Evolutionary conservation across 2,888 invertebrate species (phyloP).

Genomic region (Micropterix aruncella): DNA sequence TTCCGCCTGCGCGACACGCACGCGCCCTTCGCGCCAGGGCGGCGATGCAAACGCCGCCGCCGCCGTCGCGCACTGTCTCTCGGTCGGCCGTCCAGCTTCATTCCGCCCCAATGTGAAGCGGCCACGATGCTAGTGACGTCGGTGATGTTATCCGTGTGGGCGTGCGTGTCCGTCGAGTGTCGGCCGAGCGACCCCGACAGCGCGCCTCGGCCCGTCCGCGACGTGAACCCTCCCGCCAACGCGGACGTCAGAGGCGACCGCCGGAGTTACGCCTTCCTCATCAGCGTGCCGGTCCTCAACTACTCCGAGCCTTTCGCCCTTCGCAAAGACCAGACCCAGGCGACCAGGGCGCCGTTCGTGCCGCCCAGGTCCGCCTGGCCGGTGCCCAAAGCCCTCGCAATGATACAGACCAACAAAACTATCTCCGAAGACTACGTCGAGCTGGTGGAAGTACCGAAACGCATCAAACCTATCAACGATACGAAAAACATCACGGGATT

Average conservation of each 20-base stretch:
- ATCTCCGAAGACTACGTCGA: background rate
- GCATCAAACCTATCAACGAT: background rate
- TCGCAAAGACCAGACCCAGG: background rate
- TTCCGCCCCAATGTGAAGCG: too few species aligned
- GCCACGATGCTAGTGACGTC: too few species aligned
- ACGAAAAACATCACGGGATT: background rate
- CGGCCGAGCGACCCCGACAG: too few species aligned
- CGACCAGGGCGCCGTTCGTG: background rate
- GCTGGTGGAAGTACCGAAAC: background rate
- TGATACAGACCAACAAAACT: background rate
- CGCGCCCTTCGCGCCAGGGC: too few species aligned
- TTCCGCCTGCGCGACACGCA: background rate
- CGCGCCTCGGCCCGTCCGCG: too few species aligned
- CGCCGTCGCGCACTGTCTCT: too few species aligned
- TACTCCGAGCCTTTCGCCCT: background rate
- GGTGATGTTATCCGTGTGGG: too few species aligned
- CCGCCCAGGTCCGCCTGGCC: background rate
- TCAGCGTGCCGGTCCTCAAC: background rate
- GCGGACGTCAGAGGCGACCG: background rate
- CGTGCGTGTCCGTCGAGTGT: background rate
- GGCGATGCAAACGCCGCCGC: too few species aligned
- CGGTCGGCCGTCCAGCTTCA: too few species aligned
- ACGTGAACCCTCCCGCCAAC: too few species aligned
- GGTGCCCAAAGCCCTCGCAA: background rate
- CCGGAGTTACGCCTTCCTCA: background rate